Evolutionary conservation across 2,888 invertebrate species (phyloP).

Genomic region (Pinctada fucata): DNA sequence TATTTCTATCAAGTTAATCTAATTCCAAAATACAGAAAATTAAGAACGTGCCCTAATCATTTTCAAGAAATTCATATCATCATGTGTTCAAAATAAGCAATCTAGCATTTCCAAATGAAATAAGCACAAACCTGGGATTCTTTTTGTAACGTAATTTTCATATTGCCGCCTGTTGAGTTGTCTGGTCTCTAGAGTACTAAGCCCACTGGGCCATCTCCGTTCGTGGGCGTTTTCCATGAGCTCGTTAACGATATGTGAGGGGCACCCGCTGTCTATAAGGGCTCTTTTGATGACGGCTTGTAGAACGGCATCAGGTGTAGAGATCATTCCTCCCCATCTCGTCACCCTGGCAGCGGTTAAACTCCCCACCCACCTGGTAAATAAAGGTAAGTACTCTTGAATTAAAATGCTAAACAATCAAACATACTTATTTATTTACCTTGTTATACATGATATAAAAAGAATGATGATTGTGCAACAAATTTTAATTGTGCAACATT

Average conservation of each 20-base stretch:
- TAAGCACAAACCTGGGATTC: conserved; percentile 84
- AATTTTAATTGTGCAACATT: background rate
- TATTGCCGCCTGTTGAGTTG: conserved; percentile 95
- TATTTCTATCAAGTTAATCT: too few relatives aligned
- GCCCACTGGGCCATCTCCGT: conserved; percentile 94
- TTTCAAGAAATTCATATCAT: too few relatives aligned
- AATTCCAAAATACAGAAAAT: too few relatives aligned
- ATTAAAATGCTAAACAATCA: background rate
- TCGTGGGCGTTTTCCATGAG: conserved; percentile 99
- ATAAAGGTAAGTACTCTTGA: background rate
- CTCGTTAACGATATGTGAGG: conserved; percentile 93
- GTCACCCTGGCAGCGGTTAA: conserved; percentile 84
- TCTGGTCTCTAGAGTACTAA: conserved; percentile 92
- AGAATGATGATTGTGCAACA: background rate
- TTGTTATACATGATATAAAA: background rate
- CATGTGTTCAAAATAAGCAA: too few relatives aligned
- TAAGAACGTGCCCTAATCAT: too few relatives aligned
- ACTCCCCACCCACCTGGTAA: conserved; percentile 71
- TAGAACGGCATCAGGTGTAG: conserved; percentile 95
- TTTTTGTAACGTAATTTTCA: conserved; percentile 94
- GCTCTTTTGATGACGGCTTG: conserved; percentile 96
- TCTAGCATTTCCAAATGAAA: too few relatives aligned
- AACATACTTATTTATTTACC: conserved; percentile 2
- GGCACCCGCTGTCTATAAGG: conserved; percentile 94
- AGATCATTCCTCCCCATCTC: conserved; percentile 99